A percentile compares a stretch with the other conserved stretches of the same genome.
Conservation (phyloP, 1,140 invertebrate genomes). For the Drosophila nebulosa region DNA sequence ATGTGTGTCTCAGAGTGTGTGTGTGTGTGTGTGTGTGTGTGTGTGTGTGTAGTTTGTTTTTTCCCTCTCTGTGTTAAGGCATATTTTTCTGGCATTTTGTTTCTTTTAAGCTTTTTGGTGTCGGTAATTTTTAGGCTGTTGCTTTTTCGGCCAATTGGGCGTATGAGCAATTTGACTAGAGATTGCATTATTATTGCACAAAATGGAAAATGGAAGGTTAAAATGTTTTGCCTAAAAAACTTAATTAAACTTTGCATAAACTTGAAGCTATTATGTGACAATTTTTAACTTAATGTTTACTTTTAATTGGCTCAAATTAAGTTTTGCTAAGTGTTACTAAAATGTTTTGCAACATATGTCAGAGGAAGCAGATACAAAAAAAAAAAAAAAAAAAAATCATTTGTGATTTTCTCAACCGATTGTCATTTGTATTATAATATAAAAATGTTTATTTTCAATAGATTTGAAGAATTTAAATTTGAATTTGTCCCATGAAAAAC, state of each 20-base stretch:
- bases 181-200: neutral
- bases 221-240: neutral
- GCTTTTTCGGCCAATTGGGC: neutral
- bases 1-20: constrained; percentile 1
- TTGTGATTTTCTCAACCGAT: no score
- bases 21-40: constrained; percentile 2
- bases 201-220: neutral
- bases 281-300: neutral
- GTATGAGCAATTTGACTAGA: neutral
- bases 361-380: no score
- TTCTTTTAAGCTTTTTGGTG: neutral
- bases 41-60: constrained; percentile 12
- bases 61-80: neutral
- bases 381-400: no score
- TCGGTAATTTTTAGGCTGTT: neutral
- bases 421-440: no score
- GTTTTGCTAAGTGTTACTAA: no score
- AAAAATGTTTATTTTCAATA: no score
- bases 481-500: no score
- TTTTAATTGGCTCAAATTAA: no score
- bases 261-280: neutral
- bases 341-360: no score
- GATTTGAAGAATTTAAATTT: no score
- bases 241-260: neutral
- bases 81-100: neutral